phyloP scores from a whole-genome alignment of 2,888 invertebrate species.

The Hecatera dysodea region DNA sequence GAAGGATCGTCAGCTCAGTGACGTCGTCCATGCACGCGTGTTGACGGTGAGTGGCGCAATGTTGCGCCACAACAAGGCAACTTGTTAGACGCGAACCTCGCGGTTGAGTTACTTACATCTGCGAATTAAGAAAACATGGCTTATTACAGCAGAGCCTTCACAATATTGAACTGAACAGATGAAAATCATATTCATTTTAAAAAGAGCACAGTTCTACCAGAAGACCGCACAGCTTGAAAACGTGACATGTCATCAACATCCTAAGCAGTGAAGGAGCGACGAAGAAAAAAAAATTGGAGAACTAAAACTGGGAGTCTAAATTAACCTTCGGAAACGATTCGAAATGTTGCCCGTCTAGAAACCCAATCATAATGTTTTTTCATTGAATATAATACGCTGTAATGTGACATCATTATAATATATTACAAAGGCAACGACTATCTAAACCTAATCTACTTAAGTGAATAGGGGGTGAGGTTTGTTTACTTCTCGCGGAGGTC shows the following conservation, averaged over 20 bases:
- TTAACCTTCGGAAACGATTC: background rate
- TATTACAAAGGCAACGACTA: conserved; percentile 17
- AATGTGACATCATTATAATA: conserved; percentile 14
- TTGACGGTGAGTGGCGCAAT: conserved; percentile 75
- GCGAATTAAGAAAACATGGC: conserved; percentile 38
- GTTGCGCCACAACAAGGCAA: conserved; percentile 76
- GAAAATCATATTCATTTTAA: background rate
- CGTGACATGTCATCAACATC: background rate
- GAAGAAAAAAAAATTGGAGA: too few relatives aligned
- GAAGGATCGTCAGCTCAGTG: conserved; percentile 67
- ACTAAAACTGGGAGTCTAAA: background rate
- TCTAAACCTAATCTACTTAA: conserved; percentile 40
- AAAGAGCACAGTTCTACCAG: background rate
- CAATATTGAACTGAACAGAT: background rate
- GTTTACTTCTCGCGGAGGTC: conserved; percentile 44
- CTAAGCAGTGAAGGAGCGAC: too few relatives aligned
- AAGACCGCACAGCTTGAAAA: background rate
- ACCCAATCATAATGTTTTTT: background rate
- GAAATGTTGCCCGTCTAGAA: background rate
- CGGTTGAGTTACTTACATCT: conserved; percentile 59
- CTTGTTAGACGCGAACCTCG: conserved; percentile 33
- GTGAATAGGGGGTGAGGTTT: conserved; percentile 40
- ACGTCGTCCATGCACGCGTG: conserved; percentile 85
- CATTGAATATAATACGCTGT: background rate
- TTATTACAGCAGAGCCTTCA: background rate